phyloP scores from a whole-genome alignment of 2,797 vertebrate genomes.

The Sebastes kiyomatsui region DNA sequence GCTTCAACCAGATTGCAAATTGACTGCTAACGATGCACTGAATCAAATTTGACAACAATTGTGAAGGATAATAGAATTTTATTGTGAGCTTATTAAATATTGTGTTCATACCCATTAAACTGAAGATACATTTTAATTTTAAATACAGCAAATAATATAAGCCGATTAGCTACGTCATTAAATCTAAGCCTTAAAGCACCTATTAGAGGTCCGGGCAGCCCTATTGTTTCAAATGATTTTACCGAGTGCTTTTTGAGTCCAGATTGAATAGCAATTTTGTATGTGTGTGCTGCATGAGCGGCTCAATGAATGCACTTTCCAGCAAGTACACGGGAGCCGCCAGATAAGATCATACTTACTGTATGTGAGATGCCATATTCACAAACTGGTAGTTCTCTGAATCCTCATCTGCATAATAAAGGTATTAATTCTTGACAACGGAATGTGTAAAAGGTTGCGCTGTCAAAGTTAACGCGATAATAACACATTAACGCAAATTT shows the following conservation, averaged over 20 bases:
- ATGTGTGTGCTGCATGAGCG: background rate
- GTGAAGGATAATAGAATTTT: background rate
- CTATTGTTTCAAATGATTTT: background rate
- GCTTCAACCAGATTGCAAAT: slow-evolving; percentile 25
- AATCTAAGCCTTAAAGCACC: background rate
- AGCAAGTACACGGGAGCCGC: background rate
- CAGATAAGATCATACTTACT: background rate
- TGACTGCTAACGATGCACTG: slow-evolving; percentile 27
- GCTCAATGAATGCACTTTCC: background rate
- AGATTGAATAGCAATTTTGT: background rate
- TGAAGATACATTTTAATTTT: background rate
- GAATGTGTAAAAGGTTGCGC: background rate
- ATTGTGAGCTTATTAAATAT: background rate
- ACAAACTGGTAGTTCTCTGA: background rate
- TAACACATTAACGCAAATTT: no score
- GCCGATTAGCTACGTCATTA: background rate
- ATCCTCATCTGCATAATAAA: background rate
- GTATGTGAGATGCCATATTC: background rate
- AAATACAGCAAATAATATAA: background rate
- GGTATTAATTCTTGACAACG: background rate
- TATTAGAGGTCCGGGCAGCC: background rate
- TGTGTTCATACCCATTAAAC: background rate
- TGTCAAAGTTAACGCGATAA: no score
- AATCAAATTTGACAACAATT: slow-evolving; percentile 26
- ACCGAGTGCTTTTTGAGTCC: background rate